phyloP scores from a whole-genome alignment of 2,797 vertebrate genomes.

The Spheniscus humboldti region DNA sequence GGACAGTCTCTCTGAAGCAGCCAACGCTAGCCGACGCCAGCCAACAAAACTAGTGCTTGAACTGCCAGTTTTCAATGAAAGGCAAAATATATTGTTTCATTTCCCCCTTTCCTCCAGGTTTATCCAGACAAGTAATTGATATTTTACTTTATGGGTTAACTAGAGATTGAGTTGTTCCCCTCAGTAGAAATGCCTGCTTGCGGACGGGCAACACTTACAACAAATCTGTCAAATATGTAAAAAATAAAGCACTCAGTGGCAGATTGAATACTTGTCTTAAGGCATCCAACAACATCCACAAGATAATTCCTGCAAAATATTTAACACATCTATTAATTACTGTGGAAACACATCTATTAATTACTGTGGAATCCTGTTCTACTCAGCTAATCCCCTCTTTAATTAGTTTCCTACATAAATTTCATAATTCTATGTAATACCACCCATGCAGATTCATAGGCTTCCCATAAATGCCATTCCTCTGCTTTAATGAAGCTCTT shows the following conservation, averaged over 20 bases:
- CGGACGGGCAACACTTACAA: not conserved
- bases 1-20: not conserved
- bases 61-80: not conserved
- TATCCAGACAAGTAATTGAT: not conserved
- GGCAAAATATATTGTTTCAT: not conserved
- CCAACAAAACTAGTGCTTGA: not conserved
- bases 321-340: slow-evolving; percentile 25
- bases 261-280: not conserved
- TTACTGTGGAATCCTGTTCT: slow-evolving; percentile 27
- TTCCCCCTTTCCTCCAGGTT: not conserved
- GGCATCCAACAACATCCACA: not conserved
- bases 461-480: not conserved
- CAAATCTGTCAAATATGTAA: not conserved
- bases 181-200: not conserved
- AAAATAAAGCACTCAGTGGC: not conserved
- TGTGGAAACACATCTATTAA: slow-evolving; percentile 19
- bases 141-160: not conserved
- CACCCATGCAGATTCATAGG: not conserved
- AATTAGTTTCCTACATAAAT: slow-evolving; percentile 14
- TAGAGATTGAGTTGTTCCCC: not conserved
- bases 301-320: not conserved
- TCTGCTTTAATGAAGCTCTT: not conserved
- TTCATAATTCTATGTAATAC: not conserved
- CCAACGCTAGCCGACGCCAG: not conserved
- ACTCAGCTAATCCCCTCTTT: slow-evolving; percentile 3